Evolutionary conservation across 2,797 vertebrate species (phyloP), one percentile per base, ranked within the genome.

Genomic region (Aquila chrysaetos): DNA sequence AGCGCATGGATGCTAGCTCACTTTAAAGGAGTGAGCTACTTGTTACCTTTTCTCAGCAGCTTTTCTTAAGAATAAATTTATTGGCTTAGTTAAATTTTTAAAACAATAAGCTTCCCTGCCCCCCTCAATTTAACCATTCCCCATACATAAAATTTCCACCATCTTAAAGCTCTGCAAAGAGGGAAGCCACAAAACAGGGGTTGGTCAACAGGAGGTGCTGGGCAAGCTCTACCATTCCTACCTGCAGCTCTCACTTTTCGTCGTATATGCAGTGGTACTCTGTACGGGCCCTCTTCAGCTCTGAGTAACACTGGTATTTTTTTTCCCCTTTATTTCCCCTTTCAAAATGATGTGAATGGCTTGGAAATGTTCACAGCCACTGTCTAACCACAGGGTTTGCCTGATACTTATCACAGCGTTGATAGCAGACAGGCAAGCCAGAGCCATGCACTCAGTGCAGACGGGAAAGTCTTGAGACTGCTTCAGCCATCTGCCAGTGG

Each of bases 201-300:
- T 3, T 18, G 6, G 0, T 59, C 10, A 63, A 10, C 7, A 48
- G 22, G n/a, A 84, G 44, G 22, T 72, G 14, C 20, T 64, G 20
- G 20, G 31, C 20, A 51, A 80, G 7, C 7, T 83, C 23, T 41
- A 18, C 7, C 20, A 16, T 24, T 12, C 20, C 35, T n/a, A 9
- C 28, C 30, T 41, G 33, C 14, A 61, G 22, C 10, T 57, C 11
- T 54, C n/a, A 3, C 27, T 72, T 67, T 70, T 28, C 0, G 1
- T 7, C 0, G 0, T 13, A 3, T 30, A 3, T 24, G 25, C 23
- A 13, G 20, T 24, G 14, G 12, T 65, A 31, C 10, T 33, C 1
- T 54, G 10, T 48, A 24, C 10, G 7, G 39, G 6, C 10, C 12
- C 3, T 74, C 30, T 70, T 72, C 35, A 46, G 8, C 20, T 53